Percentiles rank a stretch among this genome's conserved stretches.
phyloP scores from a whole-genome alignment of 2,888 invertebrate species.

The Agapostemon virescens region DNA sequence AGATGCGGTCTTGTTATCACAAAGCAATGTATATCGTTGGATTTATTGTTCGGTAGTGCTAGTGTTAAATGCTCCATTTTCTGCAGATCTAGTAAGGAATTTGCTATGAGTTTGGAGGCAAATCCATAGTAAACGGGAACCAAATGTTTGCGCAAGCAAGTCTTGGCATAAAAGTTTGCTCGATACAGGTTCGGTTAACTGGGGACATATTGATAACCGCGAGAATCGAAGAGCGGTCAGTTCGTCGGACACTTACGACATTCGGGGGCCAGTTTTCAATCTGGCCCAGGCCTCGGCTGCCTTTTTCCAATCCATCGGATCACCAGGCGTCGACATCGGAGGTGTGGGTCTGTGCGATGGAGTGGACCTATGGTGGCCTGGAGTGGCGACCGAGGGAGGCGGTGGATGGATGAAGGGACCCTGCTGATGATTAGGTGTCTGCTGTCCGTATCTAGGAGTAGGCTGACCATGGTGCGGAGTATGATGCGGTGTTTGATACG shows the following conservation, averaged over 20 bases:
- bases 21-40: no score
- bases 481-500: slow-evolving; percentile 88
- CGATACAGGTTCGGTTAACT: no score
- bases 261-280: slow-evolving; percentile 80
- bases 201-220: no score
- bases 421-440: slow-evolving; percentile 81
- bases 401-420: slow-evolving; percentile 80
- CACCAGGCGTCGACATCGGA: slow-evolving; percentile 78
- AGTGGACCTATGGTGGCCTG: slow-evolving; percentile 71
- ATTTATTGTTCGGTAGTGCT: no score
- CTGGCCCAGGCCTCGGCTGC: slow-evolving; percentile 92
- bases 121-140: no score
- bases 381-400: slow-evolving; percentile 69
- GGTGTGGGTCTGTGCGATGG: slow-evolving; percentile 76
- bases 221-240: background rate
- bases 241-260: slow-evolving; percentile 68
- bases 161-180: no score
- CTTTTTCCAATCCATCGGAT: slow-evolving; percentile 92
- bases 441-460: slow-evolving; percentile 73
- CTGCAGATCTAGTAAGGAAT: no score
- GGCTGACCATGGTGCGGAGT: slow-evolving; percentile 80
- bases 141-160: no score
- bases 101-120: no score
- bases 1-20: no score
- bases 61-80: no score